These are phyloP conservation scores for Mugil cephalus DNA, from an alignment of 2,113 vertebrate species.

Conservation along the genomic window DNA sequence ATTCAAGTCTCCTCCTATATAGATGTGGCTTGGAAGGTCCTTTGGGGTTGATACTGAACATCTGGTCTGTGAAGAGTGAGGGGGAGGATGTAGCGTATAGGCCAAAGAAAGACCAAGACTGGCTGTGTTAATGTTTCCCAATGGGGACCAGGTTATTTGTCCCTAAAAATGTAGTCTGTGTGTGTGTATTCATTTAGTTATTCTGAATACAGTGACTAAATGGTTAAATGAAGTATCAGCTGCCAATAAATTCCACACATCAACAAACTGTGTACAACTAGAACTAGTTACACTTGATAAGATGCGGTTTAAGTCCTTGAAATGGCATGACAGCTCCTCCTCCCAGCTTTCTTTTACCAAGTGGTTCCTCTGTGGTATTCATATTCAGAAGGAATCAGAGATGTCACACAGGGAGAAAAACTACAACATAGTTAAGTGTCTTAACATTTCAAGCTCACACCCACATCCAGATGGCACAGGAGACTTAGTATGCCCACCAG, in stretches of 20 bases:
- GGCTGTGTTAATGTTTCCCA: neutral
- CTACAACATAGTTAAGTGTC: conserved; percentile 7
- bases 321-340: conserved; percentile 4
- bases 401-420: conserved; percentile 6
- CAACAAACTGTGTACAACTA: too few species aligned
- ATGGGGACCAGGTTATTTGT: neutral
- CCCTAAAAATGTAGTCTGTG: too few species aligned
- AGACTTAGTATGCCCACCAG: conserved; percentile 24
- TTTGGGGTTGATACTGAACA: conserved; percentile 53
- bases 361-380: conserved; percentile 15
- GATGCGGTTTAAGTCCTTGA: conserved; percentile 17
- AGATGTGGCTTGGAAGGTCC: conserved; percentile 35
- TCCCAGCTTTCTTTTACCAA: neutral
- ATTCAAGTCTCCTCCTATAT: conserved; percentile 45
- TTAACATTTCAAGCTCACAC: conserved; percentile 28
- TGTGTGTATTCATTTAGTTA: too few species aligned
- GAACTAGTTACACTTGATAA: neutral
- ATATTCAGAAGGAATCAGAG: conserved; percentile 12
- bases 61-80: conserved; percentile 45
- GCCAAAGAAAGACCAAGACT: conserved; percentile 24
- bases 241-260: neutral
- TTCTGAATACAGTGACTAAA: too few species aligned
- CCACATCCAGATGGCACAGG: conserved; percentile 1
- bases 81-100: conserved; percentile 27
- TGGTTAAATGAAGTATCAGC: too few species aligned